Evolutionary conservation across 2,113 vertebrate genomes (phyloP).

Genomic region (Macquaria australasica): DNA sequence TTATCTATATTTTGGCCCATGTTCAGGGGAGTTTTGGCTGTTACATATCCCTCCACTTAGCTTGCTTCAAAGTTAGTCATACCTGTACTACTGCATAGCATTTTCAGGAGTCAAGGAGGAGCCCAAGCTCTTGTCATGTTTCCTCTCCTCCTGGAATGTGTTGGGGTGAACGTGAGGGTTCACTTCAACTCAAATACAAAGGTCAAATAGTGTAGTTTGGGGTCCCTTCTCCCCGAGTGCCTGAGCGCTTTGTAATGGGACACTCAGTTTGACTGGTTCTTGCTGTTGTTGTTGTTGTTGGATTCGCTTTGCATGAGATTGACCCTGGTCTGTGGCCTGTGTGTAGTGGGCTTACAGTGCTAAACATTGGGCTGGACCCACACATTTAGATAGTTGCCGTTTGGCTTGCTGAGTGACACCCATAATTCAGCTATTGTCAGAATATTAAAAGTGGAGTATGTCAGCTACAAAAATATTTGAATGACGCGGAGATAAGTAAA

Average conservation of each 20-base stretch:
- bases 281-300: conserved; percentile 38
- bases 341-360: conserved; percentile 40
- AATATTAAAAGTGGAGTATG: conserved; percentile 20
- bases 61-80: conserved; percentile 24
- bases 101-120: conserved; percentile 27
- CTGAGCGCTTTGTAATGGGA: conserved; percentile 19
- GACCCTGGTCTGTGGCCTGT: conserved; percentile 21
- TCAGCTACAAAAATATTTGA: conserved; percentile 9
- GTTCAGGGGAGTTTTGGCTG: neutral
- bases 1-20: neutral
- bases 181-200: conserved; percentile 24
- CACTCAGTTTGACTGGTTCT: conserved; percentile 31
- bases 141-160: conserved; percentile 34
- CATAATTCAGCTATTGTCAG: conserved; percentile 13
- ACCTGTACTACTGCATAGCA: conserved; percentile 5
- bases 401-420: conserved; percentile 31
- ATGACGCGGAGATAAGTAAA: conserved; percentile 1
- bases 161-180: conserved; percentile 36
- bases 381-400: conserved; percentile 13
- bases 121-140: conserved; percentile 26
- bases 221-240: conserved; percentile 21
- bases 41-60: conserved; percentile 2
- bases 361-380: neutral
- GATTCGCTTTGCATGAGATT: conserved; percentile 58
- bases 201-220: conserved; percentile 36